Percentiles rank a stretch among this genome's conserved stretches.
Evolutionary conservation across 2,888 invertebrate genomes (phyloP).

Genomic region (Nebria brevicollis): DNA sequence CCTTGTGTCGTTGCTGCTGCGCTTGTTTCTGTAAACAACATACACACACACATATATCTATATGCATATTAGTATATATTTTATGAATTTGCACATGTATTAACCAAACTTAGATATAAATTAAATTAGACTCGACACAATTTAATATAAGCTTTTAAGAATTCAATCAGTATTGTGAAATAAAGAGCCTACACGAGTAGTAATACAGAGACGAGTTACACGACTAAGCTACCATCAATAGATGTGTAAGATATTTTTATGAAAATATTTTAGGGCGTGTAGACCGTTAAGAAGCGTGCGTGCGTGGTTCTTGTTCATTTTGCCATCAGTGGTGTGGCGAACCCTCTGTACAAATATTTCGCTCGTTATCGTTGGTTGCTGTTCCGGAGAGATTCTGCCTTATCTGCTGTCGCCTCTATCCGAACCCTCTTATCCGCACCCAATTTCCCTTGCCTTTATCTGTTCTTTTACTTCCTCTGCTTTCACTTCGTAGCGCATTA

Average conservation of each 20-base stretch:
- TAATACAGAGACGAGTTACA: too few species aligned
- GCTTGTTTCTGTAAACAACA: not conserved
- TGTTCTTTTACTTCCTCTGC: not conserved
- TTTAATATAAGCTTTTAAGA: too few species aligned
- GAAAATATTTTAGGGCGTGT: not conserved
- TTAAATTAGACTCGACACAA: too few species aligned
- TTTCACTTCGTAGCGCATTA: not conserved
- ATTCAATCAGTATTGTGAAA: too few species aligned
- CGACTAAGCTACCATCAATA: not conserved
- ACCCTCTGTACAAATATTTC: constrained; percentile 1
- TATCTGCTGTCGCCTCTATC: not conserved
- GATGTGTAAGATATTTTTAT: not conserved
- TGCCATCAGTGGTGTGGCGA: not conserved
- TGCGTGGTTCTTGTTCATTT: not conserved
- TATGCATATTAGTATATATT: not conserved
- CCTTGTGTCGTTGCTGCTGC: not conserved
- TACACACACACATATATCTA: not conserved
- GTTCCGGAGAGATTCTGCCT: not conserved
- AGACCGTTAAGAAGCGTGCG: not conserved
- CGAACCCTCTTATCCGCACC: not conserved
- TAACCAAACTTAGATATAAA: not conserved
- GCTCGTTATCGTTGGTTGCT: not conserved
- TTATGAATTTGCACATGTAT: not conserved
- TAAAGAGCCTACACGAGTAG: too few species aligned
- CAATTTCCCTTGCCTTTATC: constrained; percentile 1